A percentile compares a stretch with the other conserved stretches of the same genome.
These are phyloP conservation scores for Empidonax alnorum DNA, from an alignment of 2,113 vertebrate species.

Conservation along the genomic window DNA sequence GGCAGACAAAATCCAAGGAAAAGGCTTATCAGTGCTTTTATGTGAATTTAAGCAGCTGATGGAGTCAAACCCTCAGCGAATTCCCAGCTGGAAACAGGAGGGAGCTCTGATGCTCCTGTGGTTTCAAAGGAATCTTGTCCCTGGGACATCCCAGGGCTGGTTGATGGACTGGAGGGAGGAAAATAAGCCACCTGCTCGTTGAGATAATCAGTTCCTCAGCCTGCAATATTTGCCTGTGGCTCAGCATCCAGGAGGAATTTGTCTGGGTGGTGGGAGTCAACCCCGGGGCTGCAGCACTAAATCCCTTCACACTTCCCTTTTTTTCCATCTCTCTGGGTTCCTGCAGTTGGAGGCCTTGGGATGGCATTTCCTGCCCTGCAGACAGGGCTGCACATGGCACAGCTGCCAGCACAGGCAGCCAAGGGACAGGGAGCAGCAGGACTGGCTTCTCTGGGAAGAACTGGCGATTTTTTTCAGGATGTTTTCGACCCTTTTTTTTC, in stretches of 20 bases:
- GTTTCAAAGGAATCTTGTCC: not conserved
- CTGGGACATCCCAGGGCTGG: not conserved
- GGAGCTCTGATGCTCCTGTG: not conserved
- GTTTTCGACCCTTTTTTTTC: not conserved
- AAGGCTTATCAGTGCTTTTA: not conserved
- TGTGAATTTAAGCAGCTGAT: not conserved
- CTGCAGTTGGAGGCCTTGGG: not conserved
- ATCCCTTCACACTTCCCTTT: not conserved
- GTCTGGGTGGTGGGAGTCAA: not conserved
- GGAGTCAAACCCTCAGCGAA: not conserved
- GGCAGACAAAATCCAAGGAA: not conserved
- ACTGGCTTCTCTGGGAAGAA: not conserved
- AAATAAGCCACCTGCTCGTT: not conserved
- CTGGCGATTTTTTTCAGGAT: not conserved
- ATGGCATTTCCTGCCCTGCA: not conserved
- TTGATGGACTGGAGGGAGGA: not conserved
- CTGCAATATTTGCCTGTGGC: not conserved
- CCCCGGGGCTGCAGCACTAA: accelerated
- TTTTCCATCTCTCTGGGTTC: not conserved
- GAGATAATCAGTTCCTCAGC: not conserved
- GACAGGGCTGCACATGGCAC: not conserved
- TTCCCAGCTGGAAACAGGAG: not conserved
- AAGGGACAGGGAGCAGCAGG: not conserved
- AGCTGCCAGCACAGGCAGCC: not conserved
- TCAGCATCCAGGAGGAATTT: accelerated